Evolutionary conservation across 2,888 invertebrate genomes (phyloP).

Genomic region (Hydroisotoma schaefferi): DNA sequence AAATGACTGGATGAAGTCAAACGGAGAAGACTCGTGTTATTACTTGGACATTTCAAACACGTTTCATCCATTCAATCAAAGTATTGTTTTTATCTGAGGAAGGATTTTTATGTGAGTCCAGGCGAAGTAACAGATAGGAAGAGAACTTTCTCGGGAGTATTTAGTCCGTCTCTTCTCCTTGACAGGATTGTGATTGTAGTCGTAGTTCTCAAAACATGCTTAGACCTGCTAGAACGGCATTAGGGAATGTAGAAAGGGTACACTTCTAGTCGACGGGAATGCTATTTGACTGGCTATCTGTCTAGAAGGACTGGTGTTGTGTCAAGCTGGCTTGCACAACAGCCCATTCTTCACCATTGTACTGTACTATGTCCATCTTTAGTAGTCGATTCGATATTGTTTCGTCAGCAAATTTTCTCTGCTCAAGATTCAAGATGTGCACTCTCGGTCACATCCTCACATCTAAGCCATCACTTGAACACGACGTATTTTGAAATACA

Average conservation of each 20-base stretch:
- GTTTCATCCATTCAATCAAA: constrained; percentile 34
- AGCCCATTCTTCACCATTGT: constrained; percentile 2
- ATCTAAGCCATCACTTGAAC: constrained; percentile 14
- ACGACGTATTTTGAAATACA: constrained; percentile 10
- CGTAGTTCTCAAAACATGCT: too few species aligned
- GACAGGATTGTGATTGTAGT: too few species aligned
- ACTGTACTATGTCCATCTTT: neutral
- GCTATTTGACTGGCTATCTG: too few species aligned
- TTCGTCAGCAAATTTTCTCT: constrained; percentile 15
- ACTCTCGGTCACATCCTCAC: constrained; percentile 15
- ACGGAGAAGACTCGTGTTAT: constrained; percentile 22
- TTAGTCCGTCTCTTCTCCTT: constrained; percentile 11
- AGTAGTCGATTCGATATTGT: neutral
- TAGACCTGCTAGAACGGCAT: too few species aligned
- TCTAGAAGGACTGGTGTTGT: neutral
- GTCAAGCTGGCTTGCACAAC: constrained; percentile 13
- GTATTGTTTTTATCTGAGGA: constrained; percentile 30
- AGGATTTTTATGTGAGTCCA: constrained; percentile 21
- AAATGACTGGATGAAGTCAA: constrained; percentile 13
- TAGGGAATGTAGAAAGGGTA: too few species aligned
- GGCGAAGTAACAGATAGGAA: too few species aligned
- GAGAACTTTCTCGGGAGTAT: constrained; percentile 23
- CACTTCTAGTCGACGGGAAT: too few species aligned
- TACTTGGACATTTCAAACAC: constrained; percentile 38
- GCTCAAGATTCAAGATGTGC: constrained; percentile 8